A percentile compares a stretch with the other conserved stretches of the same genome.
Conservation (phyloP, 2,113 vertebrate genomes). For the Oriolus oriolus region DNA sequence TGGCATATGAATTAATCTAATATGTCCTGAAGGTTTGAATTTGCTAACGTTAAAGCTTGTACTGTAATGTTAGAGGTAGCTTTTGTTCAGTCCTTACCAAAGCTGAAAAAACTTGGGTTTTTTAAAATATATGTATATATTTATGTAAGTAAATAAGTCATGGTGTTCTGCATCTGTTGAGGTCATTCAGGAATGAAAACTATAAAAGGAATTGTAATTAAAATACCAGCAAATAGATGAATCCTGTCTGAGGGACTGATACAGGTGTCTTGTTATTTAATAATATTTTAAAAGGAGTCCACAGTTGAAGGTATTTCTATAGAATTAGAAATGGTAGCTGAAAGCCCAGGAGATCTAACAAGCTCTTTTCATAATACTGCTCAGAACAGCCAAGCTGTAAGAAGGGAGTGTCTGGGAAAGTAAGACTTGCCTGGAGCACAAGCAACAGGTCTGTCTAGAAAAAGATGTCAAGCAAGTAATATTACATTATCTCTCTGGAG, state of each 20-base stretch:
- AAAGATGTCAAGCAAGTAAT: conserved; percentile 67
- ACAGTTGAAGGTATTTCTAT: not conserved
- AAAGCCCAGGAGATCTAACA: not conserved
- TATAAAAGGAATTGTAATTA: not conserved
- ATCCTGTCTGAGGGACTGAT: not conserved
- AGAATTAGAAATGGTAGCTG: not conserved
- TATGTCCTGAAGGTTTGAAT: not conserved
- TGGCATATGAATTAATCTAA: not conserved
- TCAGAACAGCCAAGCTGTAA: not conserved
- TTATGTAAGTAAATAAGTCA: not conserved
- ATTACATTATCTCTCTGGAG: not conserved
- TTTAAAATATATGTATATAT: not conserved
- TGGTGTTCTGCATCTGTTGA: not conserved
- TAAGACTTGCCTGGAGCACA: conserved; percentile 26
- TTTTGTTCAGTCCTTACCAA: not conserved
- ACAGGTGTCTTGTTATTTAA: not conserved
- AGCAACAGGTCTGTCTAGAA: conserved; percentile 66
- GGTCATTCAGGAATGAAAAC: not conserved
- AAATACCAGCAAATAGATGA: not conserved
- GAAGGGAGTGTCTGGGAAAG: conserved; percentile 69
- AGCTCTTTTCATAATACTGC: not conserved
- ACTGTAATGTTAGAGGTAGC: not conserved
- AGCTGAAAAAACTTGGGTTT: not conserved
- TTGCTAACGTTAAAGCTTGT: not conserved
- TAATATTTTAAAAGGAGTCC: not conserved